These are phyloP conservation scores for Polyploca ridens DNA, from an alignment of 2,888 invertebrate genomes.

Conservation along the genomic window DNA sequence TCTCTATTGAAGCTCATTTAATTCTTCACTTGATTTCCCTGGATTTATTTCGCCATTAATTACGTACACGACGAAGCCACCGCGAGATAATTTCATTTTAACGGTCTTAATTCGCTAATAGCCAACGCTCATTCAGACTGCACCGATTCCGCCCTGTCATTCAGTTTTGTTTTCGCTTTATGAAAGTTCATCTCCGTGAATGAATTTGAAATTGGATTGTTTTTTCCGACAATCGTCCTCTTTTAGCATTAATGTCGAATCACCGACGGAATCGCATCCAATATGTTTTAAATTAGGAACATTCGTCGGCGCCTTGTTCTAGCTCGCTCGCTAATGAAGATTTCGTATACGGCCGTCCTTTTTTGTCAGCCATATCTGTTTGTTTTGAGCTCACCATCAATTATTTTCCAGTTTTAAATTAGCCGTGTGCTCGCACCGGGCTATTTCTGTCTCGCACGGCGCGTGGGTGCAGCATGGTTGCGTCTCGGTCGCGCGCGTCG, in stretches of 20 bases:
- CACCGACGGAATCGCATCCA: constrained; percentile 71
- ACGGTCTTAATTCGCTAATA: constrained; percentile 74
- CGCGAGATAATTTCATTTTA: constrained; percentile 68
- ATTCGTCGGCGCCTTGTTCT: constrained; percentile 63
- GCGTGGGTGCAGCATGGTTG: constrained; percentile 34
- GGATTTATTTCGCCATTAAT: constrained; percentile 69
- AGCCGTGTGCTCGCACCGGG: constrained; percentile 71
- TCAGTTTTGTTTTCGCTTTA: constrained; percentile 67
- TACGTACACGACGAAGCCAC: constrained; percentile 58
- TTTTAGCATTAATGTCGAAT: constrained; percentile 65
- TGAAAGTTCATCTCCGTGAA: constrained; percentile 68
- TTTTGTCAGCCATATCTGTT: constrained; percentile 83
- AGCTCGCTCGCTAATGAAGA: constrained; percentile 74
- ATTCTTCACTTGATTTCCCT: constrained; percentile 61
- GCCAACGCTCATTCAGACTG: constrained; percentile 60
- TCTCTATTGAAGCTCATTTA: constrained; percentile 53
- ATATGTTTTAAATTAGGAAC: constrained; percentile 63
- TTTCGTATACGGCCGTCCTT: constrained; percentile 77
- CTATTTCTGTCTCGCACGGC: constrained; percentile 54
- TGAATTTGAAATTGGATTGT: constrained; percentile 69
- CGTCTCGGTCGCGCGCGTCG: constrained; percentile 65
- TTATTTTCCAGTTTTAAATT: constrained; percentile 82
- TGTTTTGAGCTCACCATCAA: constrained; percentile 82
- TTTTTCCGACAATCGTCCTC: constrained; percentile 32
- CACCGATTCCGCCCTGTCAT: constrained; percentile 69